A percentile compares a stretch with the other conserved stretches of the same genome.
Evolutionary conservation across 2,888 invertebrate species (phyloP).

Genomic region (Drosophila leonis): DNA sequence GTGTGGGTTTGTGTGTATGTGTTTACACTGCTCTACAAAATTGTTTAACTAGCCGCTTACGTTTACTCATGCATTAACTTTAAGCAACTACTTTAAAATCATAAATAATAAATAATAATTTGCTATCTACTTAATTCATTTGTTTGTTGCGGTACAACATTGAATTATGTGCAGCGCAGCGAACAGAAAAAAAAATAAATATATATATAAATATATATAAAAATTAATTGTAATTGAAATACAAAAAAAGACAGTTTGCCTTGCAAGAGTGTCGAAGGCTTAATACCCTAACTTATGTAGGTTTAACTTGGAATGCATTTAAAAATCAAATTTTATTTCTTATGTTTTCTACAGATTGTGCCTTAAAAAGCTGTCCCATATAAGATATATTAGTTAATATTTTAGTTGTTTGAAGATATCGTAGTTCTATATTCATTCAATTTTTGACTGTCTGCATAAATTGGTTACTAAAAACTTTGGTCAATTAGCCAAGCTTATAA

Average conservation of each 20-base stretch:
- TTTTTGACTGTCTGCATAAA: too few species aligned
- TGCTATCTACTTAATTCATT: slow-evolving; percentile 16
- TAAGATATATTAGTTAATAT: too few species aligned
- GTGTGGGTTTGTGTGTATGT: background rate
- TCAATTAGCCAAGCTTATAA: too few species aligned
- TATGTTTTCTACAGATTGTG: background rate
- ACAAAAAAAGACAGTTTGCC: background rate
- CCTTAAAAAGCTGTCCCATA: too few species aligned
- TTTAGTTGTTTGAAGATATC: background rate
- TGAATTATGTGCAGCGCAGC: slow-evolving; percentile 7
- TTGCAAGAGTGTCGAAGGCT: background rate
- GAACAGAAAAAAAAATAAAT: background rate
- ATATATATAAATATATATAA: background rate
- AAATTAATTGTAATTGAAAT: background rate
- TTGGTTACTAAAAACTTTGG: too few species aligned
- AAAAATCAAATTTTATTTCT: background rate
- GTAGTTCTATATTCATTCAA: too few species aligned
- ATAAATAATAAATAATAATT: slow-evolving; percentile 19
- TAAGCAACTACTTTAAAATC: background rate
- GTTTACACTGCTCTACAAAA: slow-evolving; percentile 20
- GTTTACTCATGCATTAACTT: slow-evolving; percentile 2
- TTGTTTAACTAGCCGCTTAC: background rate
- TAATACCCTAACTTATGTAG: background rate
- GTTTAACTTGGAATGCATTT: background rate
- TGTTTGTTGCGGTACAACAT: slow-evolving; percentile 7